Conservation (phyloP, 92 coral and sea anemone genomes). For the Nematostella vectensis region DNA sequence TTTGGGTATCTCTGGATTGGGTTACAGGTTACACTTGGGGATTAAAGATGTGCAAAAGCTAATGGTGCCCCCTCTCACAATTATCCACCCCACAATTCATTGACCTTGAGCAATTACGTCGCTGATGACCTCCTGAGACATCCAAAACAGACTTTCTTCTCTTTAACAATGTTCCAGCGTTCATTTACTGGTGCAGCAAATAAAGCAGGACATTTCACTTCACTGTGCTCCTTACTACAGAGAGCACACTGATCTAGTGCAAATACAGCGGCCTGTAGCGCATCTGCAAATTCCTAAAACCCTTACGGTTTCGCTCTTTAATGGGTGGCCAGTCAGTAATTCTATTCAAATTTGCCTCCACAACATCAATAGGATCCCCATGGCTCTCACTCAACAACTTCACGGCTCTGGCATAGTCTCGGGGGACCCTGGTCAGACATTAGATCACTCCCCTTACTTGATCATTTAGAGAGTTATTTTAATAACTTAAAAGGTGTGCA, state of each 20-base stretch:
- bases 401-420: slow-evolving; percentile 28
- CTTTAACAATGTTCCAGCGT: slow-evolving; percentile 1
- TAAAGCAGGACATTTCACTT: not conserved
- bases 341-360: slow-evolving; percentile 38
- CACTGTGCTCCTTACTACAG: not conserved
- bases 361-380: slow-evolving; percentile 45
- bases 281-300: slow-evolving; percentile 25
- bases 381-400: slow-evolving; percentile 29
- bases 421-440: slow-evolving; percentile 32
- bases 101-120: not conserved
- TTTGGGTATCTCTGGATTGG: not conserved
- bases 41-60: not conserved
- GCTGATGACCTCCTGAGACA: not conserved
- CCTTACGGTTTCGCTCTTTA: slow-evolving; percentile 21
- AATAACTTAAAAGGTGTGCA: too few species aligned
- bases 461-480: too few species aligned
- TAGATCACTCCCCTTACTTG: slow-evolving; percentile 28
- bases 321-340: slow-evolving; percentile 26
- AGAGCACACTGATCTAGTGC: slow-evolving; percentile 18
- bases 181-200: not conserved
- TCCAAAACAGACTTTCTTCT: not conserved
- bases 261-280: slow-evolving; percentile 42
- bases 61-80: not conserved
- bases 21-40: too few species aligned
- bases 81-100: not conserved